phyloP scores from a whole-genome alignment of 1,140 invertebrate species.

The Apis dorsata region DNA sequence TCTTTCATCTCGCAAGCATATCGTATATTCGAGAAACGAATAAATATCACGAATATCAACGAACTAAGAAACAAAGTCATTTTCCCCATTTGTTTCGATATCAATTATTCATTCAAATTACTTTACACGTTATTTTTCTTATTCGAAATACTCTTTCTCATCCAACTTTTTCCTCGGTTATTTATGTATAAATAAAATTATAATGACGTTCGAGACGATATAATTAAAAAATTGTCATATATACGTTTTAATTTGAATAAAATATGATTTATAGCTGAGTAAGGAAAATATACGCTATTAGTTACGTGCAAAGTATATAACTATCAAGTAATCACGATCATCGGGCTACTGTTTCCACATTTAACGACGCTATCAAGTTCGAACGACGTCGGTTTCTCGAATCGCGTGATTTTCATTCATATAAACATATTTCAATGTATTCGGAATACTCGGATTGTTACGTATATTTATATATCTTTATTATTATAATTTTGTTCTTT shows the following conservation, averaged over 20 bases:
- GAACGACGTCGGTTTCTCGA: not conserved
- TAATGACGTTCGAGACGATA: not conserved
- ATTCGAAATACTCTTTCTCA: too few relatives aligned
- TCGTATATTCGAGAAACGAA: constrained; percentile 20
- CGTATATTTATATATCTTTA: too few relatives aligned
- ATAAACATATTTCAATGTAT: too few relatives aligned
- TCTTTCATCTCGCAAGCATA: constrained; percentile 1
- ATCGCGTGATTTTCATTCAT: not conserved
- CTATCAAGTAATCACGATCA: not conserved
- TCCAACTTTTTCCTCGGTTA: too few relatives aligned
- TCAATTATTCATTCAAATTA: too few relatives aligned
- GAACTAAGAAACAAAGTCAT: not conserved
- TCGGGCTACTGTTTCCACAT: not conserved
- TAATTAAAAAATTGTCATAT: not conserved
- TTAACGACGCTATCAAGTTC: not conserved
- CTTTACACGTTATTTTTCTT: too few relatives aligned
- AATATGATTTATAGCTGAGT: not conserved
- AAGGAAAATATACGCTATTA: not conserved
- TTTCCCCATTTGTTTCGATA: too few relatives aligned
- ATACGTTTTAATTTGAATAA: not conserved
- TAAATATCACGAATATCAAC: not conserved
- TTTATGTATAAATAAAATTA: too few relatives aligned
- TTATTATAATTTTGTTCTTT: too few relatives aligned
- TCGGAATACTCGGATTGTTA: not conserved
- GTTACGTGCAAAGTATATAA: constrained; percentile 1